phyloP scores from a whole-genome alignment of 2,888 invertebrate species.

The Drosophila maculinotata region DNA sequence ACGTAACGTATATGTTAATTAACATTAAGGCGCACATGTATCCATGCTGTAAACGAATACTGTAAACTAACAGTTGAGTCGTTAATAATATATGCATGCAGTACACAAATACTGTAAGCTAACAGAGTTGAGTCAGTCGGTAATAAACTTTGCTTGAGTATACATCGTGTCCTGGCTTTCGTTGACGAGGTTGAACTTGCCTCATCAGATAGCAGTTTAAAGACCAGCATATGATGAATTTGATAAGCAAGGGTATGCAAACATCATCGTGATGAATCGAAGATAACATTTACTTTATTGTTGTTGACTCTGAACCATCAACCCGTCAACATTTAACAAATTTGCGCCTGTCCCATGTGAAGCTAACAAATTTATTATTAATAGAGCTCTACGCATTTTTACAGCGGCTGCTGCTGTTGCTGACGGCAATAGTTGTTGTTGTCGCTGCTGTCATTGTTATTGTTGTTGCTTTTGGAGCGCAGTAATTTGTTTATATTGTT shows the following conservation, averaged over 20 bases:
- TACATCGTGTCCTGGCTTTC: too few species aligned
- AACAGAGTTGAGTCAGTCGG: too few species aligned
- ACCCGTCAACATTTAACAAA: constrained; percentile 49
- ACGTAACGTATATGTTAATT: too few species aligned
- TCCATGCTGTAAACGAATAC: too few species aligned
- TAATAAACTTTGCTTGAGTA: too few species aligned
- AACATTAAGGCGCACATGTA: too few species aligned
- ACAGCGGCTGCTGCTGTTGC: constrained; percentile 26
- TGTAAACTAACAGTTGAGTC: too few species aligned
- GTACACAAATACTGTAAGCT: too few species aligned
- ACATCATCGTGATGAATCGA: constrained; percentile 13
- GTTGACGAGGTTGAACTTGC: too few species aligned
- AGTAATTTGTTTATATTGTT: constrained; percentile 78
- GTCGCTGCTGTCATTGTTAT: constrained; percentile 25
- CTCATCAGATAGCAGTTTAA: too few species aligned
- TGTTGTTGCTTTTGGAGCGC: constrained; percentile 20
- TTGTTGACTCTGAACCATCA: constrained; percentile 30
- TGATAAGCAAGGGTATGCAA: constrained; percentile 23
- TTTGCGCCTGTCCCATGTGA: constrained; percentile 48
- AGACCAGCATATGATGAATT: too few species aligned
- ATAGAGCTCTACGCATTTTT: constrained; percentile 39
- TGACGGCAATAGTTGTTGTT: constrained; percentile 36
- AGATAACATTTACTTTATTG: constrained; percentile 12
- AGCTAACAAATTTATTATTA: constrained; percentile 64
- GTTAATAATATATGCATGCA: too few species aligned